These are phyloP conservation scores for Sminthopsis crassicaudata DNA, from an alignment of 2,113 vertebrate species.

Conservation along the genomic window DNA sequence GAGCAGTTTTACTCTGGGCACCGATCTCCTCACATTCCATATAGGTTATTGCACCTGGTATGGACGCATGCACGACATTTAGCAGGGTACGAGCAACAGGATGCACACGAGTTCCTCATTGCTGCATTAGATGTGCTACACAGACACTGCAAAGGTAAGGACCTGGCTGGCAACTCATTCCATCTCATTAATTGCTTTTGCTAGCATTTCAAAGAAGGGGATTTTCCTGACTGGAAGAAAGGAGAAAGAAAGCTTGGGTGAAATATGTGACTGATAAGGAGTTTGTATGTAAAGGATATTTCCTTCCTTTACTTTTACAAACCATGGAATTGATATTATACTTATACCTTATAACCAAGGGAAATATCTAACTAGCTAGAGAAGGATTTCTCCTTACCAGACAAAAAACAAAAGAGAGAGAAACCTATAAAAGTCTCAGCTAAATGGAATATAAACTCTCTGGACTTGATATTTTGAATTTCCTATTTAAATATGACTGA, in stretches of 20 bases:
- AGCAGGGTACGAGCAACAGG: slow-evolving; percentile 99
- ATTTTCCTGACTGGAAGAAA: neutral
- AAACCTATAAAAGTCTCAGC: neutral
- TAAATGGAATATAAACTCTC: neutral
- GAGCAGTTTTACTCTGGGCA: slow-evolving; percentile 98
- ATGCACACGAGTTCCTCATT: slow-evolving; percentile 99
- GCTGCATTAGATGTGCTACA: slow-evolving; percentile 98
- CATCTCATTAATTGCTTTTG: neutral
- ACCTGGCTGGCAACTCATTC: neutral
- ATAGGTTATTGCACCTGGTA: slow-evolving; percentile 98
- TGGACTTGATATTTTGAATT: neutral
- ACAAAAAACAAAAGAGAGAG: neutral
- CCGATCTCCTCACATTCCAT: slow-evolving; percentile 99
- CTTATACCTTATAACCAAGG: neutral
- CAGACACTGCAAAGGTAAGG: slow-evolving; percentile 97
- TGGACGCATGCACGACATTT: slow-evolving; percentile 99
- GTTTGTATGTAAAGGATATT: neutral
- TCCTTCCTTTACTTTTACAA: neutral
- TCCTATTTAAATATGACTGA: neutral
- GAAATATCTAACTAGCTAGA: neutral
- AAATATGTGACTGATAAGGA: neutral
- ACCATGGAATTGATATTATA: neutral
- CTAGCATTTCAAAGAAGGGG: neutral
- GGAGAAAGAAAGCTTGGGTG: neutral
- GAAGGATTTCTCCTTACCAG: neutral